phyloP scores from a whole-genome alignment of 2,888 invertebrate species.

The Heliconius hortense region DNA sequence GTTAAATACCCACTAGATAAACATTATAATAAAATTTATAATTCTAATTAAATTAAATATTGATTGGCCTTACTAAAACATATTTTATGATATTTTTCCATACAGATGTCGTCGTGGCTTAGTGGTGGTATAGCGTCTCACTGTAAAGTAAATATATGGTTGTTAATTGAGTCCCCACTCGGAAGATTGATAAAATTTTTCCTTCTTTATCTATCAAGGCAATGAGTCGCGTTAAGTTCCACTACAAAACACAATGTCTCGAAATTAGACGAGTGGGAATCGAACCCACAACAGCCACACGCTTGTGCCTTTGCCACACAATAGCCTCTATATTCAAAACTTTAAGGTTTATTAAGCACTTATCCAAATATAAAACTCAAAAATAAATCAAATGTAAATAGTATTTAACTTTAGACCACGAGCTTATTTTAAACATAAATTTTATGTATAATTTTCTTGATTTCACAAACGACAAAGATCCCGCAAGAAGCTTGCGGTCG shows the following conservation, averaged over 20 bases:
- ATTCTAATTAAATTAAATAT: too few relatives aligned
- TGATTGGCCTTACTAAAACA: too few relatives aligned
- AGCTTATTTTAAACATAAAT: slow-evolving; percentile 18
- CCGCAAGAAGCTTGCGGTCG: slow-evolving; percentile 53
- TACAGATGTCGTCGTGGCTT: too few relatives aligned
- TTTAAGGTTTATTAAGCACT: too few relatives aligned
- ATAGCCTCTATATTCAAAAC: too few relatives aligned
- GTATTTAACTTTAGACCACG: not conserved
- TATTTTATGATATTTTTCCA: too few relatives aligned
- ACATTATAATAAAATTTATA: too few relatives aligned
- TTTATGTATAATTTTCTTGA: slow-evolving; percentile 26
- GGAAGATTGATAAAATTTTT: not conserved
- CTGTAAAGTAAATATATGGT: not conserved
- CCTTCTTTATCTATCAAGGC: not conserved
- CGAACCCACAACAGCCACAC: too few relatives aligned
- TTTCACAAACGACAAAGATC: slow-evolving; percentile 30
- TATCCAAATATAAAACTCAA: not conserved
- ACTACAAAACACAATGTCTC: not conserved
- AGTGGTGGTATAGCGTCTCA: too few relatives aligned
- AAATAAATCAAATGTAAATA: not conserved
- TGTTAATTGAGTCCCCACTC: not conserved
- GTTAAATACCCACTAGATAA: too few relatives aligned
- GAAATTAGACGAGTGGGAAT: not conserved
- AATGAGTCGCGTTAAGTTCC: not conserved
- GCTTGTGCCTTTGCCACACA: too few relatives aligned